These are phyloP conservation scores for Riparia riparia DNA, from an alignment of 2,113 vertebrate genomes.

Conservation along the genomic window DNA sequence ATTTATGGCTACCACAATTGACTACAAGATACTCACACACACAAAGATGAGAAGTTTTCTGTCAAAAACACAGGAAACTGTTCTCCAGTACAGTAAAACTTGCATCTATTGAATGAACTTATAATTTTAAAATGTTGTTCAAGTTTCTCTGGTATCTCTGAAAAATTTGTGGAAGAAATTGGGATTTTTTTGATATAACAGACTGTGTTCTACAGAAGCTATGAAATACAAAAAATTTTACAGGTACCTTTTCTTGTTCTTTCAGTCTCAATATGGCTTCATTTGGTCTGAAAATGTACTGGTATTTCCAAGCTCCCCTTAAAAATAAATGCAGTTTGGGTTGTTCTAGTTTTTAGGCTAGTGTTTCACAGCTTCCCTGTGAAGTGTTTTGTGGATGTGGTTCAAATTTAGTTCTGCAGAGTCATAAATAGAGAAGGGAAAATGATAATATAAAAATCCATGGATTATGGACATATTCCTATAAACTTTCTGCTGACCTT, in stretches of 20 bases:
- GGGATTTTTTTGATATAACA: not conserved
- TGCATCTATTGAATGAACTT: not conserved
- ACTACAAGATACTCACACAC: not conserved
- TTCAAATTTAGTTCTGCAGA: not conserved
- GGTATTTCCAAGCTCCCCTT: not conserved
- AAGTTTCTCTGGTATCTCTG: not conserved
- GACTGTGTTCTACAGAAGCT: not conserved
- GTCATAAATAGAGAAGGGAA: not conserved
- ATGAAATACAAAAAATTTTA: not conserved
- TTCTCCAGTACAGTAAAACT: not conserved
- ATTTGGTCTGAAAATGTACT: not conserved
- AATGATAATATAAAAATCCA: not conserved
- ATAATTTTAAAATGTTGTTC: not conserved
- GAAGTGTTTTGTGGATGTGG: not conserved
- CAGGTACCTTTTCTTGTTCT: not conserved
- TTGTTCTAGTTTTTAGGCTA: not conserved
- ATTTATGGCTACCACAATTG: not conserved
- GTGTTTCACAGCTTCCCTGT: not conserved
- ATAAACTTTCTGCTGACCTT: not conserved
- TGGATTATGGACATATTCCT: not conserved
- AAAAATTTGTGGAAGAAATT: not conserved
- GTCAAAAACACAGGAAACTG: accelerated
- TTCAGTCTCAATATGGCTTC: not conserved
- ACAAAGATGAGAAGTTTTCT: not conserved
- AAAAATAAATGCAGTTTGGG: not conserved